A percentile compares a stretch with the other conserved stretches of the same genome.
Evolutionary conservation across 1,140 invertebrate genomes (phyloP).

Genomic region (Pogonomyrmex barbatus): DNA sequence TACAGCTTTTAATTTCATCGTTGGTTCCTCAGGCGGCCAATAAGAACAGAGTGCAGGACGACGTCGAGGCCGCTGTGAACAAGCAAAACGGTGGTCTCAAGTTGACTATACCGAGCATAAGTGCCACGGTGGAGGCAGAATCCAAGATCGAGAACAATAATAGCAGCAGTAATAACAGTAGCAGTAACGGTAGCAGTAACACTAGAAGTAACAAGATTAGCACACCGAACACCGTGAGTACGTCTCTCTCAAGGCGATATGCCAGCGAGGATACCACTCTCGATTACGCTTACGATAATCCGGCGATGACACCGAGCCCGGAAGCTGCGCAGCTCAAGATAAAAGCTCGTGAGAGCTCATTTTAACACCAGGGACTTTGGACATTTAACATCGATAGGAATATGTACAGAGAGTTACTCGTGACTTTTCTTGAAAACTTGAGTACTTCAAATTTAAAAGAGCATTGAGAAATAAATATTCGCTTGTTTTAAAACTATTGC

Average conservation of each 20-base stretch:
- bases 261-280: constrained; percentile 90
- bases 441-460: background rate
- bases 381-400: constrained; percentile 1
- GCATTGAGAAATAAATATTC: background rate
- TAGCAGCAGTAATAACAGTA: constrained; percentile 66
- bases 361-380: constrained; percentile 67
- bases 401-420: background rate
- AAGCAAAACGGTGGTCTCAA: constrained; percentile 77
- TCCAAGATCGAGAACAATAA: constrained; percentile 69
- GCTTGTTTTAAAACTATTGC: background rate
- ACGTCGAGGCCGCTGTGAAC: constrained; percentile 71
- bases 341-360: constrained; percentile 82
- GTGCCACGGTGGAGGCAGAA: constrained; percentile 75
- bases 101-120: constrained; percentile 83
- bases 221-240: constrained; percentile 87
- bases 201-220: constrained; percentile 79
- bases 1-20: constrained; percentile 3
- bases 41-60: constrained; percentile 75
- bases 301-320: constrained; percentile 89
- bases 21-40: constrained; percentile 63
- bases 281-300: constrained; percentile 91
- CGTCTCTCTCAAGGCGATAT: constrained; percentile 86
- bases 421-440: background rate
- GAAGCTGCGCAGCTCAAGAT: constrained; percentile 79
- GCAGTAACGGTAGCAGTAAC: constrained; percentile 74